Percentiles rank a stretch among this genome's conserved stretches.
These are phyloP conservation scores for Cygnus olor DNA, from an alignment of 2,797 vertebrate species.

Conservation along the genomic window DNA sequence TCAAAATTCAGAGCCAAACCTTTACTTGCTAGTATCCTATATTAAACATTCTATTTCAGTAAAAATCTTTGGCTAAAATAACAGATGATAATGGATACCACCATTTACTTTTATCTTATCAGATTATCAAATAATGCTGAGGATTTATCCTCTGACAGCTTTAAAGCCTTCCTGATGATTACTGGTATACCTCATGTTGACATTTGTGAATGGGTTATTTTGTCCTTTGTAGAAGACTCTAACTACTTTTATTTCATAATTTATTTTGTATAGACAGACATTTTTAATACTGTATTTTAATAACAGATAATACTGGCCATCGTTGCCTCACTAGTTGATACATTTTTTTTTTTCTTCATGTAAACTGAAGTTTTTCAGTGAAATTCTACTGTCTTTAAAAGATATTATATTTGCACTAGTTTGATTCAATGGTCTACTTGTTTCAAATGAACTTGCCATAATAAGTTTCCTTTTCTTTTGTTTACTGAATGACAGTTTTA, in stretches of 20 bases:
- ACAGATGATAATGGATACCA: neutral
- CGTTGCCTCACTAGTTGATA: neutral
- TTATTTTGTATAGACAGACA: neutral
- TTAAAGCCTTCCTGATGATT: neutral
- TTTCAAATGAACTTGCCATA: neutral
- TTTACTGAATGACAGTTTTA: neutral
- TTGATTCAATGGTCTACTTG: neutral
- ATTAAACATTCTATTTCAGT: neutral
- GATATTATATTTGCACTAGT: neutral
- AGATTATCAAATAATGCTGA: neutral
- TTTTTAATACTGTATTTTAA: neutral
- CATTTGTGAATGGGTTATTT: neutral
- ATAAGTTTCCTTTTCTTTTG: neutral
- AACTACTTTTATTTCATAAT: neutral
- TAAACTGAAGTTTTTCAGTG: neutral
- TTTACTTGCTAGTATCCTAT: neutral
- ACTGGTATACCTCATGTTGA: neutral
- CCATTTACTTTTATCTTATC: neutral
- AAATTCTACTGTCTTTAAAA: constrained; percentile 2
- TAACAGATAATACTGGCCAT: neutral
- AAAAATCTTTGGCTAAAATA: neutral
- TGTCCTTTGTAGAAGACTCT: neutral
- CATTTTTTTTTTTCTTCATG: neutral
- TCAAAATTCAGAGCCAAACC: neutral
- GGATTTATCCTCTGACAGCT: neutral